These are phyloP conservation scores for Scaptomyza flava DNA, from an alignment of 2,888 invertebrate species.

Conservation along the genomic window DNA sequence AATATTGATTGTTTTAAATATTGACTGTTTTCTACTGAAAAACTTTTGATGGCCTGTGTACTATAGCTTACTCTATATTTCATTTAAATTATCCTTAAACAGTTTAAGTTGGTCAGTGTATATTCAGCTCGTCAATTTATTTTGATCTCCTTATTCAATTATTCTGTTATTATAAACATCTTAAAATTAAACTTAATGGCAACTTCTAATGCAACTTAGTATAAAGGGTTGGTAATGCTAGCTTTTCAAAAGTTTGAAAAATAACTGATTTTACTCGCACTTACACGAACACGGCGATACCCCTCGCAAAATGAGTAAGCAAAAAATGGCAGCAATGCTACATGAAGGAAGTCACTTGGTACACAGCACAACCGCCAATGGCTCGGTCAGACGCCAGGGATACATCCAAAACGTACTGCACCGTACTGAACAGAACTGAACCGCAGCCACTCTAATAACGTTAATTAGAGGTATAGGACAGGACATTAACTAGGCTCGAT, in stretches of 20 bases:
- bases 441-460: slow-evolving; percentile 61
- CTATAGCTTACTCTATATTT: not conserved
- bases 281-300: slow-evolving; percentile 10
- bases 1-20: too few species aligned
- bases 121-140: slow-evolving; percentile 32
- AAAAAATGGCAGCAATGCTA: slow-evolving; percentile 46
- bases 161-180: too few species aligned
- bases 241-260: slow-evolving; percentile 59
- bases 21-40: not conserved
- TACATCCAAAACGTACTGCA: slow-evolving; percentile 6
- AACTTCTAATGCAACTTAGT: too few species aligned
- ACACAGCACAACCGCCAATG: slow-evolving; percentile 34
- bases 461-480: slow-evolving; percentile 61
- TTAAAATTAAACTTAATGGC: too few species aligned
- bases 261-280: slow-evolving; percentile 54
- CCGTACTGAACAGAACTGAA: slow-evolving; percentile 4
- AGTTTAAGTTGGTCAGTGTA: slow-evolving; percentile 9
- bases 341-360: slow-evolving; percentile 48
- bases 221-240: too few species aligned
- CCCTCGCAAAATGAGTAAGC: slow-evolving; percentile 51
- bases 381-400: slow-evolving; percentile 42
- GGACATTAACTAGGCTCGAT: slow-evolving; percentile 54
- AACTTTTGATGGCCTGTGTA: not conserved
- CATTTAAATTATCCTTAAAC: not conserved
- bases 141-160: too few species aligned